Base-by-base conservation (phyloP, 2,888 invertebrate genomes). In the Belgica antarctica region DNA sequence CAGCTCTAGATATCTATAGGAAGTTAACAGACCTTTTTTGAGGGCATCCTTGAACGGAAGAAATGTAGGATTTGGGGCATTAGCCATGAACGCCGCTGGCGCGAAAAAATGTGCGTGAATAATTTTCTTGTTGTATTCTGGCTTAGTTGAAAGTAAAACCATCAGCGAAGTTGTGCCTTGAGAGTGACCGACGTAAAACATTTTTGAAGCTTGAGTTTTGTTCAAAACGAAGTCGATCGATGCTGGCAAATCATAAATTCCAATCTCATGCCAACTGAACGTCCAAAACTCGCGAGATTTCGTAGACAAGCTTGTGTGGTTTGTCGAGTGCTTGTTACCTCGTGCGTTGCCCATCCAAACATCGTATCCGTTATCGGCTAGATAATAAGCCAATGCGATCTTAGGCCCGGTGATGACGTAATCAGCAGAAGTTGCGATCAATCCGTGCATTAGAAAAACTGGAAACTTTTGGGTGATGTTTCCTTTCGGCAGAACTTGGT, bases 101-200 rank as follows among this genome's bases (percentile, higher is more conserved):
- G 68, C 27, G 17, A 68, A 10, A 1, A 68, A 19, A 52, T 68
- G 68, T 19, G 52, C 68, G 19, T 68, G 68, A 31, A 52, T 52
- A 10, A 68, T 46, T 31, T 68, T 68, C 2, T 19, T 25, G 71
- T 87, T 85, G 71, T 86, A 85, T 62, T 87, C 82, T 0, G 86
- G 85, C 72, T 83, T 80, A 15, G 83, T 82, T 0, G 87, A 85
- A 12, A 88, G 81, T 77, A 88, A 81, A 0, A 86, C 86, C 74
- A 86, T 89, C 74, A 88, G 84, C 75, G 86, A 82, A 0, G 89
- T 87, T 0, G 89, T 88, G 0, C 93, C 88, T 75, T 85, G 85
- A 0, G 82, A 84, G 74, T 84, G 84, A 1, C 84, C 85, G n/a
- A 83, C 76, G 74, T 83, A 83, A 72, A 79, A 80, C 4, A 85